A percentile compares a stretch with the other conserved stretches of the same genome.
phyloP scores from a whole-genome alignment of 2,113 vertebrate genomes.

The Loxodonta africana region DNA sequence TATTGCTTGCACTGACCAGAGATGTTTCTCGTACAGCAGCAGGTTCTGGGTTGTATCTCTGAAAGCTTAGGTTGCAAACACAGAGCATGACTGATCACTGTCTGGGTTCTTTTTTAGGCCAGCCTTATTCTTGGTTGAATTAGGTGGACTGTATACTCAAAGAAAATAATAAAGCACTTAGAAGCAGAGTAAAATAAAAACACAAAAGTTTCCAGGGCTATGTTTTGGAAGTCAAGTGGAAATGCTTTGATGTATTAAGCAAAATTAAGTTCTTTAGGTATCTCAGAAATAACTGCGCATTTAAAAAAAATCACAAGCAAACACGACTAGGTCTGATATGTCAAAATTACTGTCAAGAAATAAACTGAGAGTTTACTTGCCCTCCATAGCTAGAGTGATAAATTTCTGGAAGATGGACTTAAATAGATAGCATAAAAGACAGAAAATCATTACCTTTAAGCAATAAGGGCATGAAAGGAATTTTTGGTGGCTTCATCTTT shows the following conservation, averaged over 20 bases:
- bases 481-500: constrained; percentile 99
- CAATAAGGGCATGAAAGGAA: constrained; percentile 98
- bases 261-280: not conserved
- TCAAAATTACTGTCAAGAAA: constrained; percentile 36
- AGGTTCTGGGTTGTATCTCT: not conserved
- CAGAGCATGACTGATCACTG: not conserved
- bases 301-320: constrained; percentile 51
- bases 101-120: not conserved
- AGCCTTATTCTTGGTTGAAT: constrained; percentile 19
- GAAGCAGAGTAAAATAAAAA: not conserved
- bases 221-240: constrained; percentile 1
- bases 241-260: not conserved
- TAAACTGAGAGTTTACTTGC: not conserved
- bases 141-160: not conserved
- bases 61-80: not conserved
- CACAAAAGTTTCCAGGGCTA: not conserved
- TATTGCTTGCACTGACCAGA: not conserved
- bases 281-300: not conserved
- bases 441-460: constrained; percentile 93
- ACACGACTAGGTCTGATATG: not conserved
- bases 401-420: constrained; percentile 13
- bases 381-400: constrained; percentile 5
- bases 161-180: not conserved
- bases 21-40: not conserved
- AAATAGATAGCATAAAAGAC: not conserved